Percentiles rank a stretch among this genome's conserved stretches.
Evolutionary conservation across 2,888 invertebrate species (phyloP).

Genomic region (Thymelicus lineola): DNA sequence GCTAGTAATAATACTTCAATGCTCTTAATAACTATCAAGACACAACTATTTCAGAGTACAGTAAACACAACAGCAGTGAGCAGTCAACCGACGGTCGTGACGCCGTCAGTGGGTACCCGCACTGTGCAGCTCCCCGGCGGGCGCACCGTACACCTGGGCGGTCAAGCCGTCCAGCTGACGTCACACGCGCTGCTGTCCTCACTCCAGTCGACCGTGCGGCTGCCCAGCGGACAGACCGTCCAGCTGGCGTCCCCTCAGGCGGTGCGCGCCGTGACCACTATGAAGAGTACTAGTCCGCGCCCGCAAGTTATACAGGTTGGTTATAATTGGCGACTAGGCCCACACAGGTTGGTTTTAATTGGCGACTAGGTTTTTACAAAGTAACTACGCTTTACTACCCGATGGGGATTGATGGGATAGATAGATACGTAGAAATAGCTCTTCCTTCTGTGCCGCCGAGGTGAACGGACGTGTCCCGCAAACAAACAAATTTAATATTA

Average conservation of each 20-base stretch:
- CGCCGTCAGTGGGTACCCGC: conserved; percentile 59
- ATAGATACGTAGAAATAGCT: too few relatives aligned
- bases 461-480: too few relatives aligned
- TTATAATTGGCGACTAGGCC: background rate
- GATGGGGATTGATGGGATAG: too few relatives aligned
- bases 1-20: too few relatives aligned
- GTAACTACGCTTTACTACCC: too few relatives aligned
- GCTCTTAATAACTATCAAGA: too few relatives aligned
- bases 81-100: conserved; percentile 58
- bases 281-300: conserved; percentile 58
- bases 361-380: too few relatives aligned
- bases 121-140: conserved; percentile 72
- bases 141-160: conserved; percentile 66
- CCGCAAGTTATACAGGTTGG: conserved; percentile 39
- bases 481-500: too few relatives aligned
- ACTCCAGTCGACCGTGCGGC: conserved; percentile 66
- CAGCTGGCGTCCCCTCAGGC: conserved; percentile 70
- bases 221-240: conserved; percentile 75
- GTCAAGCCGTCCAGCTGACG: conserved; percentile 60
- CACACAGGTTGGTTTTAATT: too few relatives aligned
- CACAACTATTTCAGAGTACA: conserved; percentile 58
- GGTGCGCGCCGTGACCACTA: conserved; percentile 60
- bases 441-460: too few relatives aligned
- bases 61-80: conserved; percentile 57
- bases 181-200: conserved; percentile 68